Evolutionary conservation across 2,888 invertebrate species (phyloP), one percentile per base, ranked within the genome.

Genomic region (Atethmia centrago): DNA sequence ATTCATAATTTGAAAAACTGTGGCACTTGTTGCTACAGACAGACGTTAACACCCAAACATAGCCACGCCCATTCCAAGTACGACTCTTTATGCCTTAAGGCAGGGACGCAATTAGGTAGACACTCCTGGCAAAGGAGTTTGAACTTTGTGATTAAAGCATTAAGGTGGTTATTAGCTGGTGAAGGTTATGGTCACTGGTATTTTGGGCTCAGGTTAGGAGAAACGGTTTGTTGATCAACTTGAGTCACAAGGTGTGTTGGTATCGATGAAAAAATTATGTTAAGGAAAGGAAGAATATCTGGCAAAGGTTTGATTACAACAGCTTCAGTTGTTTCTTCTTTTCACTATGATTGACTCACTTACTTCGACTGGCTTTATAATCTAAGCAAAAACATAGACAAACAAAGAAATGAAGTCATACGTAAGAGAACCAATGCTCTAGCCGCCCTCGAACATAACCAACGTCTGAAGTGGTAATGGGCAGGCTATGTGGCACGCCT

Each of bases 1-100:
- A 86, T 85, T 86, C 78, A 85, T 86, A 80, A 76, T 59, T 40
- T 28, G 49, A 79, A 79, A 74, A 79, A 74, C 71, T 71, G 79
- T 82, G 72, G 82, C 85, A 74, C 73, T 80, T 77, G 82, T 86
- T 83, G 79, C 79, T 71, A 59, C 77, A 83, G 62, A 75, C 72
- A 78, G 61, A 80, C 77, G 82, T 79, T 83, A 80, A 82, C 73
- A 73, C 73, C 66, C 75, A 58, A 75, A 79, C 66, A 45, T n/a
- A 25, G 62, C 80, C 70, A 76, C 86, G 80, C 86, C 86, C 75
- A 62, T 81, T 78, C 75, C 77, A 76, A 80, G 85, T 85, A 77
- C 66, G 55, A 67, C 61, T 78, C 66, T 65, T 51, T 71, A 71
- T 71, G 59, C 78, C 86, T 82, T 82, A 59, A 74, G 86, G 87